Base-by-base conservation (phyloP, 2,888 invertebrate genomes). In the Hydropsyche betteni region DNA sequence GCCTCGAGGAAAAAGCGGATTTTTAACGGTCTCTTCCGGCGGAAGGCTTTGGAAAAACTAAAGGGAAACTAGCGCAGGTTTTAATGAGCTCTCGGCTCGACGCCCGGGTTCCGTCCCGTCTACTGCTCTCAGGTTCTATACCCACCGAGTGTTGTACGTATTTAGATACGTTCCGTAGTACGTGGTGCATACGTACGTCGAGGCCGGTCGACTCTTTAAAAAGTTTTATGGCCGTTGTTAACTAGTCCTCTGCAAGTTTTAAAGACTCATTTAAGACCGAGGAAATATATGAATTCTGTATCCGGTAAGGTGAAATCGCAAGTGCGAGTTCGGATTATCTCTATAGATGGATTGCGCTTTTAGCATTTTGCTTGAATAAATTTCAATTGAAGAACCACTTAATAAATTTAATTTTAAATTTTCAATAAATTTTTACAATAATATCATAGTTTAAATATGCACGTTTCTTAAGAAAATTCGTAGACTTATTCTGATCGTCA, bases 151-250 rank as follows among this genome's bases (percentile, higher is more conserved):
- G 24, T 24, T 24, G 24, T 24, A 24, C 2, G 24, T 24, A n/a
- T n/a, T n/a, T n/a, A 24, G 24, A 24, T 24, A 24, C 24, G 24
- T n/a, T 2, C 55, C n/a, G 55, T 55, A 55, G 16, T 14, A 16
- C 5, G 16, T 7, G 55, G 16, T 55, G 55, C 55, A 55, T 55
- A 44, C 44, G 44, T 44, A 44, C 44, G 44, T 44, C 44, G 44
- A 10, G 12, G 55, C 55, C 55, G 55, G n/a, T 16, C 55, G 72
- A 75, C 73, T 64, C 74, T 74, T 75, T n/a, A 68, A 74, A 75
- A 75, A 75, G 74, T 77, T 77, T 75, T 77, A 75, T 75, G 77
- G 64, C 50, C 75, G 75, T 75, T 75, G 77, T 77, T 77, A 77
- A 77, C 75, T 75, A 77, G 77, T 77, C 58, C 74, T 73, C 68